These are phyloP conservation scores for Epirrhoe alternata DNA, from an alignment of 2,888 invertebrate genomes.

Conservation along the genomic window DNA sequence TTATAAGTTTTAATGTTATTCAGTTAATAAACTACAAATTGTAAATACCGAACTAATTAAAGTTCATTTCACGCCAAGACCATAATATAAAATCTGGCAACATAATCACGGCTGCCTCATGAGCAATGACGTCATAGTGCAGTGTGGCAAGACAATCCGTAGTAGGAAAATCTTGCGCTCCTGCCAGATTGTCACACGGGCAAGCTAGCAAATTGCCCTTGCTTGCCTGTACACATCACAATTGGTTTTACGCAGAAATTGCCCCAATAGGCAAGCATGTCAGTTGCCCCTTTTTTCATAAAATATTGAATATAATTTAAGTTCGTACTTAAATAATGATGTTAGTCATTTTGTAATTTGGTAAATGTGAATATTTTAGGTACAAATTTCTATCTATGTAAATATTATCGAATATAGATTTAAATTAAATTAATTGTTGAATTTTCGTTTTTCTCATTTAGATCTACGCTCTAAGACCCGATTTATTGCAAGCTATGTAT, in stretches of 20 bases:
- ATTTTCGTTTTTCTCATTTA: background rate
- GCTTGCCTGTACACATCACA: no score
- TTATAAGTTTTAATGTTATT: conserved; percentile 11
- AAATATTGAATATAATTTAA: no score
- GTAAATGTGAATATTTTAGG: background rate
- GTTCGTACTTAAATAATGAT: background rate
- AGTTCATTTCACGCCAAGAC: background rate
- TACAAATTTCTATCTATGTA: background rate
- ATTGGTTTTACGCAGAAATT: no score
- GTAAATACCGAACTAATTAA: background rate
- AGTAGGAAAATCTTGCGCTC: no score
- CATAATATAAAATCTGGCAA: background rate
- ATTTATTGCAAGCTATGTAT: background rate
- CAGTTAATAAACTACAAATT: conserved; percentile 2
- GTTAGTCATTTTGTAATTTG: background rate
- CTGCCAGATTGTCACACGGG: no score
- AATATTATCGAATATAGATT: background rate
- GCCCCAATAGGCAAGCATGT: no score
- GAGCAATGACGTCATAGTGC: no score
- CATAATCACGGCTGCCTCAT: no score
- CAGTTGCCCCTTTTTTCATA: no score
- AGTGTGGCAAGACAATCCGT: no score
- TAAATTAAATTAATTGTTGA: background rate
- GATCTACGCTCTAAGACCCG: background rate
- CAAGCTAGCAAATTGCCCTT: no score